Percentiles rank a stretch among this genome's conserved stretches.
Conservation (phyloP, 1,140 invertebrate genomes). For the Lepidurus packardi region DNA sequence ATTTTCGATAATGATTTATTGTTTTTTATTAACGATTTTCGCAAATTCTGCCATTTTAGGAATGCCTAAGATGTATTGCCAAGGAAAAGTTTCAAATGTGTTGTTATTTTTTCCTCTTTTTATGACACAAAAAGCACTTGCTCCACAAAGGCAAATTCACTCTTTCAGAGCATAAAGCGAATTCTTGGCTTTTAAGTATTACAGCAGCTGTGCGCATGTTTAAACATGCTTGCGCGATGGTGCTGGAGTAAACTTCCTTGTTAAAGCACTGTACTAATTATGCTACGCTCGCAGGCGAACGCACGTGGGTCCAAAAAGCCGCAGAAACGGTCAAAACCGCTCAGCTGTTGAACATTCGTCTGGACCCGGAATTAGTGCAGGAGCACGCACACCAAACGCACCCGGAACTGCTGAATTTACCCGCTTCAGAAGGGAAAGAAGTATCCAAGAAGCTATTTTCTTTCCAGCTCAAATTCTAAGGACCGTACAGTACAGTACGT, state of each 20-base stretch:
- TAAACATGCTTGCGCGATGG: not conserved
- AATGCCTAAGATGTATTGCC: no score
- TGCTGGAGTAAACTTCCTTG: not conserved
- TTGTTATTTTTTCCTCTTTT: no score
- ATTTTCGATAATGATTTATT: no score
- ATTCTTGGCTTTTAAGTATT: no score
- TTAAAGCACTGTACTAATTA: not conserved
- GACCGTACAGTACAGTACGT: not conserved
- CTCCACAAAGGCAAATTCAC: no score
- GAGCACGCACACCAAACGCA: not conserved
- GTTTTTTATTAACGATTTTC: no score
- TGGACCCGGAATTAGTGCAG: conserved; percentile 3
- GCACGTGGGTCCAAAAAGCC: not conserved
- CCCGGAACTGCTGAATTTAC: not conserved
- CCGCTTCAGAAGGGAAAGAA: not conserved
- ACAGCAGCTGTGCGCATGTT: not conserved
- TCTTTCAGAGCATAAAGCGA: no score
- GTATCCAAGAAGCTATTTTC: not conserved
- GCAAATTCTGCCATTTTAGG: no score
- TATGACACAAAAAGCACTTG: no score
- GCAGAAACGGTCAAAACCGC: not conserved
- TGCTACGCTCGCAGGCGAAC: not conserved
- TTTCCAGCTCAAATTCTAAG: not conserved
- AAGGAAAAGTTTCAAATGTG: no score
- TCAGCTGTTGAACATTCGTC: conserved; percentile 1